phyloP scores from a whole-genome alignment of 2,888 invertebrate species.

The Acrobasis suavella region DNA sequence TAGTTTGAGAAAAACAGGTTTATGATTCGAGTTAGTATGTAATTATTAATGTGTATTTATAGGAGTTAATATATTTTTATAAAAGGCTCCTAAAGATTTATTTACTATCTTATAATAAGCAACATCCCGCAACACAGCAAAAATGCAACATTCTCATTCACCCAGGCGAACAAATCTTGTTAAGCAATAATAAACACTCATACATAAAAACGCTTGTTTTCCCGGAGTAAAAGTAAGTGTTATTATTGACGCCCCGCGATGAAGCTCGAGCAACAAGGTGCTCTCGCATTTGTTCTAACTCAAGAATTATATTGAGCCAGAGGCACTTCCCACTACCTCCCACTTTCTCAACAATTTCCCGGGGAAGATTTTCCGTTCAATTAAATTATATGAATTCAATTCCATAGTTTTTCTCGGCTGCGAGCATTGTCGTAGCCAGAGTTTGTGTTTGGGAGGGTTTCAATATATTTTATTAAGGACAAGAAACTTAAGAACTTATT shows the following conservation, averaged over 20 bases:
- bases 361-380: conserved; percentile 65
- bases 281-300: conserved; percentile 63
- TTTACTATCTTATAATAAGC: too few species aligned
- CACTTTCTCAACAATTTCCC: conserved; percentile 67
- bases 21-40: too few species aligned
- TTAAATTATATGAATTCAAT: conserved; percentile 69
- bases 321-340: conserved; percentile 61
- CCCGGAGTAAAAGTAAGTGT: conserved; percentile 50
- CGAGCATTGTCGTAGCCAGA: not conserved
- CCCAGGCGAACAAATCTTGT: not conserved
- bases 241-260: conserved; percentile 59
- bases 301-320: conserved; percentile 66
- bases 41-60: too few species aligned
- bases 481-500: too few species aligned
- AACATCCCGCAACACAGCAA: too few species aligned
- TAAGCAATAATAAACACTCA: not conserved
- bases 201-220: conserved; percentile 39
- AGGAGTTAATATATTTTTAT: too few species aligned
- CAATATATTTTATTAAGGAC: too few species aligned
- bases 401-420: conserved; percentile 49
- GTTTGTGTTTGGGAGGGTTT: not conserved
- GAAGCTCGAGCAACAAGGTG: conserved; percentile 62
- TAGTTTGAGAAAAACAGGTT: too few species aligned
- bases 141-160: not conserved
- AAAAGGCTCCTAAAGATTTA: too few species aligned